Evolutionary conservation across 2,113 vertebrate genomes (phyloP), one percentile per base, ranked within the genome.

Genomic region (Anoplopoma fimbria): DNA sequence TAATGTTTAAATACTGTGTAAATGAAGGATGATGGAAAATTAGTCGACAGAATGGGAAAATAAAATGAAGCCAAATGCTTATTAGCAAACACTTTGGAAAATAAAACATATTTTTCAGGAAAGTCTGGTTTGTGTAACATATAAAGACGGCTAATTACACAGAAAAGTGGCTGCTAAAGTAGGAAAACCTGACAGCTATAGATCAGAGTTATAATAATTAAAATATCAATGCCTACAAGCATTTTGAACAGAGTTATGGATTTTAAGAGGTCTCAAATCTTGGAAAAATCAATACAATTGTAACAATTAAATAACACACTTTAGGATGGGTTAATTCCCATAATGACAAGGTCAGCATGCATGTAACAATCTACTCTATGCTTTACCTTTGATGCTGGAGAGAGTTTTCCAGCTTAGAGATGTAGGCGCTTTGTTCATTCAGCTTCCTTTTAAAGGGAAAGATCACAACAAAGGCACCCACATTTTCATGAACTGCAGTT

Each of bases 351-450:
- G 4, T 33, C 36, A 21, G 14, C 15, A 57, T 55, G 74, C 31
- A 27, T 51, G 2, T 45, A 38, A 62, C 14, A 13, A 19, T 72
- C 10, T 31, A 42, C 2, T 55, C 15, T 47, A 2, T 45, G 13
- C 38, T 29, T 4, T 94, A 96, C 95, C 95, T 95, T 75, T 94
- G 95, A 73, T 90, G 89, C 63, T 94, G 92, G 80, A 95, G 88
- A 38, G 90, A 79, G 67, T 78, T 90, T 85, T 96, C 95, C 83
- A 96, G 92, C 60, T 95, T 95, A 14, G 90, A 19, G 75, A 96
- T 95, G 90, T 95, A 94, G 31, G 77, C 84, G 4, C 87, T 94
- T 86, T 95, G 94, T 81, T 96, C 95, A 75, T 84, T 82, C 73
- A 95, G 78, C 74, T 91, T 95, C 82, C 96, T 96, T 79, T 29